Percentiles rank a stretch among this genome's conserved stretches.
These are phyloP conservation scores for Gallinago paraguaiae DNA, from an alignment of 2,113 vertebrate species.

Conservation along the genomic window DNA sequence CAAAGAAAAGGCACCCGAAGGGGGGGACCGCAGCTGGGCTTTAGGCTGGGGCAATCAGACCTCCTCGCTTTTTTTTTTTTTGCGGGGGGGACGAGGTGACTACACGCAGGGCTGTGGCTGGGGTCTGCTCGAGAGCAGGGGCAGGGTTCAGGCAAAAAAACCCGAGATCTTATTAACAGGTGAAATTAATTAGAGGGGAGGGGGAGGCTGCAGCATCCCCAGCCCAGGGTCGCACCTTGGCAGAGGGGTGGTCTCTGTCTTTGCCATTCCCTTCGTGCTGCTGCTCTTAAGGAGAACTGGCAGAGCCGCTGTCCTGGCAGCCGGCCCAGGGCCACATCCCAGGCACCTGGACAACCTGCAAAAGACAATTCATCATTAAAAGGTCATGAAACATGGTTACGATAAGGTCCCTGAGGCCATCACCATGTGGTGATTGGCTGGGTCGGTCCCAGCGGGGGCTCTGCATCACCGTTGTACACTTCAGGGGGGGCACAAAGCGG, in stretches of 20 bases:
- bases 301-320: neutral
- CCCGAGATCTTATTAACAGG: accelerated
- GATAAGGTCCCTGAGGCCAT: neutral
- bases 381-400: neutral
- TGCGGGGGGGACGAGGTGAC: neutral
- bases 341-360: neutral
- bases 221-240: neutral
- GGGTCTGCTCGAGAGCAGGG: neutral
- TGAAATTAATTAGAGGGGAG: neutral
- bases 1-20: no score
- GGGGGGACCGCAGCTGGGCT: no score
- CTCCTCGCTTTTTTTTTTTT: neutral
- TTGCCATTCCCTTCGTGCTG: neutral
- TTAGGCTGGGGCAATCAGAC: neutral
- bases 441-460: accelerated
- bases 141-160: accelerated
- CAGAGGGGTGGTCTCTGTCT: neutral
- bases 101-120: neutral
- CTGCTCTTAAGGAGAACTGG: neutral
- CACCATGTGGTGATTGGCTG: accelerated
- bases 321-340: no score
- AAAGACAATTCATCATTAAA: neutral
- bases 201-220: neutral
- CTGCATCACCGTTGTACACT: neutral
- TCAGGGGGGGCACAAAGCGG: no score